These are phyloP conservation scores for Phalloptychus januarius DNA, from an alignment of 2,797 vertebrate species.

Conservation along the genomic window DNA sequence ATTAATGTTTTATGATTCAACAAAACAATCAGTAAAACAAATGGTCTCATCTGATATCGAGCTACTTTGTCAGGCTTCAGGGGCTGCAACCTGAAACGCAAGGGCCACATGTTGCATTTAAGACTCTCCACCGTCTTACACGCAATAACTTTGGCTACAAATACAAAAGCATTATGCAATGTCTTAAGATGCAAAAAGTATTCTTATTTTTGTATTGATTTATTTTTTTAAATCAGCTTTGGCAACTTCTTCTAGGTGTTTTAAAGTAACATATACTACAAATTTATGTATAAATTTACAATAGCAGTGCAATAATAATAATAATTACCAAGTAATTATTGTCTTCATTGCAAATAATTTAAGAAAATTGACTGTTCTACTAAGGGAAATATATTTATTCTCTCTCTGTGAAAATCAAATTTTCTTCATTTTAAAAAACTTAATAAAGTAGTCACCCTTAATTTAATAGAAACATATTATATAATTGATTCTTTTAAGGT, in stretches of 20 bases:
- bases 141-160: background rate
- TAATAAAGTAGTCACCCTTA: background rate
- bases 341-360: background rate
- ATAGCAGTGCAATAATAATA: background rate
- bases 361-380: too few relatives aligned
- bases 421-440: too few relatives aligned
- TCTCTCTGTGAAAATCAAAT: too few relatives aligned
- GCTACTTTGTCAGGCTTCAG: background rate
- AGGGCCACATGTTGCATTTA: background rate
- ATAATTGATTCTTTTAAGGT: background rate
- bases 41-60: background rate
- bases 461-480: background rate
- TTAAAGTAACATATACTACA: background rate
- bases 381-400: too few relatives aligned
- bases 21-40: background rate
- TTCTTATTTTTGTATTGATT: too few relatives aligned
- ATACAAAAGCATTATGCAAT: background rate
- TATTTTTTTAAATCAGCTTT: background rate
- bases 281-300: background rate
- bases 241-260: background rate
- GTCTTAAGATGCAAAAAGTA: background rate
- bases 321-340: background rate
- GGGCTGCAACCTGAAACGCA: background rate
- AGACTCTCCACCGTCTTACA: too few relatives aligned
- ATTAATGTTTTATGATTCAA: background rate